A percentile compares a stretch with the other conserved stretches of the same genome.
Conservation (phyloP, 2,888 invertebrate genomes). For the Tuberolachnus salignus region DNA sequence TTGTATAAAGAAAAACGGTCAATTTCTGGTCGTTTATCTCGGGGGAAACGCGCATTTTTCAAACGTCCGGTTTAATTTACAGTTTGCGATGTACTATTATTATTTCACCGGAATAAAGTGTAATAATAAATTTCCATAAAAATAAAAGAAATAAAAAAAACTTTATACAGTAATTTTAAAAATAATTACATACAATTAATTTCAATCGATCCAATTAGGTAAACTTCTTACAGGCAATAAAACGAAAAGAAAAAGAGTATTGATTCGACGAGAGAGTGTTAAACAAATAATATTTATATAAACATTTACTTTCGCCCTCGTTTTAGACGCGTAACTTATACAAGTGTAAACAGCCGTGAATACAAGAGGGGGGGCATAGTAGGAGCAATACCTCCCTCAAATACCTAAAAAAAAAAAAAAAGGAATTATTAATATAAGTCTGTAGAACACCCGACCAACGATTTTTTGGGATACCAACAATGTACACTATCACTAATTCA, state of each 20-base stretch:
- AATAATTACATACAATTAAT: slow-evolving; percentile 20
- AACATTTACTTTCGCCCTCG: too few relatives aligned
- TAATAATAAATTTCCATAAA: background rate
- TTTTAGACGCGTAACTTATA: too few relatives aligned
- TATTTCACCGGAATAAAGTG: background rate
- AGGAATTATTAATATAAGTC: too few relatives aligned
- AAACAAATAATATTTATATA: too few relatives aligned
- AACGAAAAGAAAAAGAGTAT: background rate
- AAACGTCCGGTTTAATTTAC: slow-evolving; percentile 22
- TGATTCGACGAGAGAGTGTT: background rate
- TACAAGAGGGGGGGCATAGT: too few relatives aligned
- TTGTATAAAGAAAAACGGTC: slow-evolving; percentile 15
- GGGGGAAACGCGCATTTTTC: slow-evolving; percentile 28
- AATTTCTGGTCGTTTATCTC: slow-evolving; percentile 28
- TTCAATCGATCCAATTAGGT: slow-evolving; percentile 7
- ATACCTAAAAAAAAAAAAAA: too few relatives aligned
- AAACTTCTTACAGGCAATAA: too few relatives aligned
- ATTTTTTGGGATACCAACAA: too few relatives aligned
- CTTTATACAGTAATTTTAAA: background rate
- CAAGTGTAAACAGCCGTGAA: too few relatives aligned
- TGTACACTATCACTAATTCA: too few relatives aligned
- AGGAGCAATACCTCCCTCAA: too few relatives aligned
- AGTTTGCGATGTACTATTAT: background rate
- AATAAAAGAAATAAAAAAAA: background rate
- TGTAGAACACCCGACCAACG: too few relatives aligned